Base-by-base conservation (phyloP, 2,797 vertebrate genomes). In the Sebastes diaconus region DNA sequence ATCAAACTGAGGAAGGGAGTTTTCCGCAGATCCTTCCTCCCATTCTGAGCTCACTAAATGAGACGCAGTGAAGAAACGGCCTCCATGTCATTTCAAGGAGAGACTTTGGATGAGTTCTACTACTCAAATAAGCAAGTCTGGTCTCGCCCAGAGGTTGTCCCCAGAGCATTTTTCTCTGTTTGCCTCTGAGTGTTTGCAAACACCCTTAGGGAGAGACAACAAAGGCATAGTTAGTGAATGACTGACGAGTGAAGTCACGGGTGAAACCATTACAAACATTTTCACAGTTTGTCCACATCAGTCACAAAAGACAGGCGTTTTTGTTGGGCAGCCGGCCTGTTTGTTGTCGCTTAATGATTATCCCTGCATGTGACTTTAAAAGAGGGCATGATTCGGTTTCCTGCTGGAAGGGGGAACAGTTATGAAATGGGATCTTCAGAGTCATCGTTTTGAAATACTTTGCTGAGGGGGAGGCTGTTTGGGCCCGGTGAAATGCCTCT, bases 371-470 rank as follows among this genome's bases (percentile, higher is more conserved):
- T 42, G 34, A 34, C 29, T 68, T 73, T 42, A n/a, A 29, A 29
- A 39, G 18, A 52, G 22, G 67, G 29, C 42, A n/a, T 64, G 72
- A 12, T 60, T 60, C n/a, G 54, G 60, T 60, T 74, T 77, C 5
- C n/a, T 68, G 54, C 55, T 13, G 55, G 22, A n/a, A 14, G 65
- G 36, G n/a, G 20, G 8, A 4, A 13, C 59, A 25, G 76, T 90
- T 88, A 84, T 90, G 83, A 88, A 90, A 92, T 70, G 59, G 46
- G 57, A 81, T 87, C 77, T 80, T 66, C 77, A 81, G 73, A 87
- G 78, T 87, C 77, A 84, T 76, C 25, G 42, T 86, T 87, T 88
- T 75, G 54, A 91, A 92, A 91, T 87, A 10, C 34, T 81, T 91
- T 81, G 76, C 73, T 32, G 79, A 88, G 88, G 76, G 83, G 92